Conservation (phyloP, 2,113 vertebrate genomes). For the Semicossyphus pulcher region DNA sequence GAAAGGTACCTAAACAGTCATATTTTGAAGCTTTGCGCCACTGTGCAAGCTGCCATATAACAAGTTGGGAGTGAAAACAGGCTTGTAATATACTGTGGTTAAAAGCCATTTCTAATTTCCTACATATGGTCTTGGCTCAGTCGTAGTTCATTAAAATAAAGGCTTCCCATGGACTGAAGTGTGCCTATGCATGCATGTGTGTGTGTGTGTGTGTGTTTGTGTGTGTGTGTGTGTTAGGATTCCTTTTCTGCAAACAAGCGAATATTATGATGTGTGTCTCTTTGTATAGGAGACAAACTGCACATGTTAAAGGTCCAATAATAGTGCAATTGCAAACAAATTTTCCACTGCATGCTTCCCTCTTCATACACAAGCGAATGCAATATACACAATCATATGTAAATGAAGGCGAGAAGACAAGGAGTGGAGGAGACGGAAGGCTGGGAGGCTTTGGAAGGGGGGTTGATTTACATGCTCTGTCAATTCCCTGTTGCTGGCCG, state of each 20-base stretch:
- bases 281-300: neutral
- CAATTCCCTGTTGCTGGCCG: constrained; percentile 65
- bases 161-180: neutral
- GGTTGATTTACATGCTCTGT: constrained; percentile 78
- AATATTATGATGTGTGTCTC: neutral
- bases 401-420: constrained; percentile 57
- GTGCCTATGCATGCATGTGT: neutral
- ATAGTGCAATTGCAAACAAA: constrained; percentile 56
- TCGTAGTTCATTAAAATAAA: constrained; percentile 9
- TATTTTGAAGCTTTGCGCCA: no score
- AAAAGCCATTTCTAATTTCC: no score
- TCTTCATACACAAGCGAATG: constrained; percentile 61
- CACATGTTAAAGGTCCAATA: constrained; percentile 1
- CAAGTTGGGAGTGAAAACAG: no score
- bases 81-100: no score
- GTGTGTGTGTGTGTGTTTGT: neutral
- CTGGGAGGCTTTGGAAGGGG: constrained; percentile 41
- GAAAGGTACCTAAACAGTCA: no score
- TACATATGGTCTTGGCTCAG: no score
- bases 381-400: constrained; percentile 73
- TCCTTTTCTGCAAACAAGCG: neutral
- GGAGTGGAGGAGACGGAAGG: constrained; percentile 46
- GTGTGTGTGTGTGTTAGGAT: neutral
- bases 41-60: no score
- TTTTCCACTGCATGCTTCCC: constrained; percentile 21